Percentiles rank a stretch among this genome's conserved stretches.
Conservation (phyloP, 2,888 invertebrate species). For the Xestia c-nigrum region DNA sequence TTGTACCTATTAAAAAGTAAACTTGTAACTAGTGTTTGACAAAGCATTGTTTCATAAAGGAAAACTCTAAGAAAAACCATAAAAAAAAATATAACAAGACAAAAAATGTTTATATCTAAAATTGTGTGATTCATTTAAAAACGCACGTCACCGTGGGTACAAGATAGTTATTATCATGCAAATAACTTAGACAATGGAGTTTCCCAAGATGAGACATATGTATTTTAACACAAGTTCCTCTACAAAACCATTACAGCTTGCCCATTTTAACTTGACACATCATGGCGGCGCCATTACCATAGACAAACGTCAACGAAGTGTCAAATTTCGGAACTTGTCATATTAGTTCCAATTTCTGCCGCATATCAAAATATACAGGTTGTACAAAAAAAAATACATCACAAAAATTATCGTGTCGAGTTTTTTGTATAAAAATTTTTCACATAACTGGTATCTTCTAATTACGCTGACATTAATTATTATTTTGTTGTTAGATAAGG, state of each 20-base stretch:
- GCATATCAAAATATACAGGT: not conserved
- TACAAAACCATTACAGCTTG: constrained; percentile 42
- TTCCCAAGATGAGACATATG: constrained; percentile 60
- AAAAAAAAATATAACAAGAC: not conserved
- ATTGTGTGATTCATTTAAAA: constrained; percentile 18
- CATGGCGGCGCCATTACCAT: not conserved
- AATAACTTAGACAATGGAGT: constrained; percentile 54
- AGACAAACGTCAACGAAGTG: not conserved
- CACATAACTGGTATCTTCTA: constrained; percentile 50
- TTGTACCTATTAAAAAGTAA: not conserved
- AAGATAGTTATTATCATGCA: constrained; percentile 54
- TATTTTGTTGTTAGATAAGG: constrained; percentile 60
- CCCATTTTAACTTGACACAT: constrained; percentile 13
- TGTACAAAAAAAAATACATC: constrained; percentile 18
- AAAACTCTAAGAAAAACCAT: not conserved
- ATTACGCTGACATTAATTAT: constrained; percentile 65
- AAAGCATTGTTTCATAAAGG: not conserved
- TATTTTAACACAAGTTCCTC: constrained; percentile 44
- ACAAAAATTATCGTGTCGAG: constrained; percentile 23
- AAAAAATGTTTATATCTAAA: not conserved
- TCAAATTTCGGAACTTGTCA: not conserved
- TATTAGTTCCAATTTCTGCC: constrained; percentile 14
- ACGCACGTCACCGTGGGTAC: constrained; percentile 14
- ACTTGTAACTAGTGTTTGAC: not conserved
- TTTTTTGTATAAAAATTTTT: constrained; percentile 54